Evolutionary conservation across 2,797 vertebrate species (phyloP).

Genomic region (Microhierax caerulescens): DNA sequence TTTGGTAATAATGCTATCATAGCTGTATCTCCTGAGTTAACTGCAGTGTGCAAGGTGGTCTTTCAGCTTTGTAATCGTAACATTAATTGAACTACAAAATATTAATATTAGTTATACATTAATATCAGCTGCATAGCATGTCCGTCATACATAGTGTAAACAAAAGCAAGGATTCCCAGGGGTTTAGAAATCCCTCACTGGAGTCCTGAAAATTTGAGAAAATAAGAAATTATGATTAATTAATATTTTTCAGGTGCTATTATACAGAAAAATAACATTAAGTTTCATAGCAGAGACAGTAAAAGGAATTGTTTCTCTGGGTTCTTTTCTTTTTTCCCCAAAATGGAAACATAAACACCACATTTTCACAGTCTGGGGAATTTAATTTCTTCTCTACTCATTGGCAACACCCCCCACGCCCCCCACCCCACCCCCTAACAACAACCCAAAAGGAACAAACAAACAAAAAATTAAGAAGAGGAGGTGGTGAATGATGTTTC

Average conservation of each 20-base stretch:
- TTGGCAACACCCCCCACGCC: neutral
- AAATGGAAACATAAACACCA: rapidly evolving
- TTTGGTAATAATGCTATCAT: neutral
- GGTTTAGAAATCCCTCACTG: neutral
- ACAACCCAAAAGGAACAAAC: no score
- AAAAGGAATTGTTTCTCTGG: neutral
- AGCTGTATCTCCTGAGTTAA: neutral
- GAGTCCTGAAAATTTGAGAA: neutral
- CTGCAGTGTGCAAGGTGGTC: neutral
- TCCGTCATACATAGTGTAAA: neutral
- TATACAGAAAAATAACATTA: neutral
- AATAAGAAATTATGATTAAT: neutral
- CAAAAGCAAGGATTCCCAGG: neutral
- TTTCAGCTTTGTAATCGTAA: neutral
- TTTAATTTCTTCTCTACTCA: neutral
- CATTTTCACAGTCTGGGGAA: neutral
- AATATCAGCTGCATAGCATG: neutral
- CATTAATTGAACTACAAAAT: neutral
- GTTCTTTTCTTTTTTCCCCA: neutral
- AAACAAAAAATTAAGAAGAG: neutral
- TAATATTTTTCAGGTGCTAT: neutral
- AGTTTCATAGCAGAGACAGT: neutral
- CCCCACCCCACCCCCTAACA: no score
- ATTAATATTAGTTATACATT: neutral
- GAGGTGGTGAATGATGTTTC: neutral